Percentiles rank a stretch among this genome's conserved stretches.
phyloP scores from a whole-genome alignment of 2,797 vertebrate species.

The Pipistrellus nathusii region DNA sequence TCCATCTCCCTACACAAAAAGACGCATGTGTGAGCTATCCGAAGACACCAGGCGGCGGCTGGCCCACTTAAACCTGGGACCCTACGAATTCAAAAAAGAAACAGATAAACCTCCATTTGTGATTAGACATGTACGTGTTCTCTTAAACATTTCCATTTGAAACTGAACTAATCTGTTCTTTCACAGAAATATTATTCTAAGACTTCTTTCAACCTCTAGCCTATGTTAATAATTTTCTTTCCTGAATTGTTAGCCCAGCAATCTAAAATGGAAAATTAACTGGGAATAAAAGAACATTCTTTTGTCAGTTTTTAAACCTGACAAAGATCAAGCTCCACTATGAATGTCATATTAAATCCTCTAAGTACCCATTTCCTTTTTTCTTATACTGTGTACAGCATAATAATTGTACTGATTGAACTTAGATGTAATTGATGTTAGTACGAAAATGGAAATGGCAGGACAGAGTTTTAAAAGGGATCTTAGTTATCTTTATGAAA shows the following conservation, averaged over 20 bases:
- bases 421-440: conserved; percentile 81
- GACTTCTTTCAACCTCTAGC: conserved; percentile 73
- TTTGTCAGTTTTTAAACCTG: conserved; percentile 74
- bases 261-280: conserved; percentile 85
- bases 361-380: conserved; percentile 74
- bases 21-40: conserved; percentile 96
- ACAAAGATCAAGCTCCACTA: conserved; percentile 81
- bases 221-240: conserved; percentile 78
- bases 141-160: conserved; percentile 71
- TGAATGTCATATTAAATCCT: conserved; percentile 78
- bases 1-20: conserved; percentile 96
- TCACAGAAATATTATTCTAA: conserved; percentile 66
- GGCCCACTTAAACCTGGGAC: conserved; percentile 95
- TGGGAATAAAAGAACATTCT: conserved; percentile 78
- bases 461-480: conserved; percentile 79
- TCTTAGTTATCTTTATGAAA: conserved; percentile 77
- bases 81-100: conserved; percentile 95
- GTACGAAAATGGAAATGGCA: conserved; percentile 81
- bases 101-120: conserved; percentile 93
- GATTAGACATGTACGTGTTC: conserved; percentile 89
- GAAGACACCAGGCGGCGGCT: conserved; percentile 93
- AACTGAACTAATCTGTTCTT: conserved; percentile 76
- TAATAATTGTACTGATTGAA: conserved; percentile 71
- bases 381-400: conserved; percentile 64
- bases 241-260: conserved; percentile 71